These are phyloP conservation scores for Caenorhabditis remanei DNA, from an alignment of 1,140 invertebrate species.

Conservation along the genomic window DNA sequence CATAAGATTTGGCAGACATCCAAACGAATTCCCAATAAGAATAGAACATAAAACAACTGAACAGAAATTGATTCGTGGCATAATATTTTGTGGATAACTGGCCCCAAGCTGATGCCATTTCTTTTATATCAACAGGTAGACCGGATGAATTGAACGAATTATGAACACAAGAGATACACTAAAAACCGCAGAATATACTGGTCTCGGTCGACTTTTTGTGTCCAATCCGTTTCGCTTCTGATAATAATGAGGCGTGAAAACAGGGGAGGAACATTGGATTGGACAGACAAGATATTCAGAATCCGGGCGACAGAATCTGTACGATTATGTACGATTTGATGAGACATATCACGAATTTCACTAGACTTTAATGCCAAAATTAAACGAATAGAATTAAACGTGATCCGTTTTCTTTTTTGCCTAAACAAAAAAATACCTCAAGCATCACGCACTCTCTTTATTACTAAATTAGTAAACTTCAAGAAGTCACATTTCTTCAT, in stretches of 20 bases:
- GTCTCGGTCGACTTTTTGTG: constrained; percentile 46
- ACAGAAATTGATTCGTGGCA: neutral
- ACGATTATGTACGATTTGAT: neutral
- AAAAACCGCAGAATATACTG: constrained; percentile 44
- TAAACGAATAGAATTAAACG: too few relatives aligned
- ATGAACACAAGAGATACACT: neutral
- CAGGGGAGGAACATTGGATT: neutral
- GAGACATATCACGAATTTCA: too few relatives aligned
- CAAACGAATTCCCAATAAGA: neutral
- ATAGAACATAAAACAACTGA: neutral
- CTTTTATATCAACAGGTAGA: constrained; percentile 15
- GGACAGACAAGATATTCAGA: neutral
- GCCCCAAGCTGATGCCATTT: neutral
- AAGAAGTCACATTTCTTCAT: too few relatives aligned
- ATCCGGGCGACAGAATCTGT: constrained; percentile 13
- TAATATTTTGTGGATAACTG: constrained; percentile 25
- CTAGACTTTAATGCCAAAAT: too few relatives aligned
- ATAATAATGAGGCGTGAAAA: constrained; percentile 51
- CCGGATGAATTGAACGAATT: constrained; percentile 28
- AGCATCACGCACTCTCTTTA: too few relatives aligned
- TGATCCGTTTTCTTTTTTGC: too few relatives aligned
- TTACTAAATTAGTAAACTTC: too few relatives aligned
- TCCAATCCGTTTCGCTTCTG: neutral
- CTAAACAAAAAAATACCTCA: too few relatives aligned
- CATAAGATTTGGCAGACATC: neutral